phyloP scores from a whole-genome alignment of 2,113 vertebrate genomes.

The Podarcis raffonei region DNA sequence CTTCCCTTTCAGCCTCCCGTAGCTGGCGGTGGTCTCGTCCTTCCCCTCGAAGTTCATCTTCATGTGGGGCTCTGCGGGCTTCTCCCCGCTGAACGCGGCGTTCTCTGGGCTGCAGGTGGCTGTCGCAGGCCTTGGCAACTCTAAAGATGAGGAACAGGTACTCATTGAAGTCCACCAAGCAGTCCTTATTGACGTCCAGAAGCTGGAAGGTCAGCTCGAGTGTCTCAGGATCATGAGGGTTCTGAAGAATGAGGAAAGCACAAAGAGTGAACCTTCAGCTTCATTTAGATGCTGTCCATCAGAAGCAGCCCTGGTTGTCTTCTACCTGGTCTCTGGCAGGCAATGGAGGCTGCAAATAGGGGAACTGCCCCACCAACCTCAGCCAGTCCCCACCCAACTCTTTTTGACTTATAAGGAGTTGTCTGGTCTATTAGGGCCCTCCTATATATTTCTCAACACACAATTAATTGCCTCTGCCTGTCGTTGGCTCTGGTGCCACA shows the following conservation, averaged over 20 bases:
- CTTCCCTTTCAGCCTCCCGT: not conserved
- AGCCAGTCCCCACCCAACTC: no score
- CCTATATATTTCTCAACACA: no score
- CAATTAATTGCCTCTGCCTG: no score
- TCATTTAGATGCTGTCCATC: not conserved
- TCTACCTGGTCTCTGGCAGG: no score
- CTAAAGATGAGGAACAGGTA: conserved; percentile 72
- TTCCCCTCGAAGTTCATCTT: not conserved
- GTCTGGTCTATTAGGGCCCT: no score
- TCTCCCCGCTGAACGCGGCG: conserved; percentile 43
- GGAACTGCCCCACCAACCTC: no score
- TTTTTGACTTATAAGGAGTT: no score
- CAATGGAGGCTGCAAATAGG: no score
- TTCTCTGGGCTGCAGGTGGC: conserved; percentile 25
- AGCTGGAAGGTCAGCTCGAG: conserved; percentile 71
- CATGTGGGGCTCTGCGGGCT: accelerated
- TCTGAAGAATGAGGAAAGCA: conserved; percentile 55
- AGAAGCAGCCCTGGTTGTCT: no score
- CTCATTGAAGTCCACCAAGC: conserved; percentile 69
- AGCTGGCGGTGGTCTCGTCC: not conserved
- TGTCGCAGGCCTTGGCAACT: conserved; percentile 71
- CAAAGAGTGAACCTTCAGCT: not conserved
- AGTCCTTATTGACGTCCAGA: conserved; percentile 70
- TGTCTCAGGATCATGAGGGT: conserved; percentile 65
- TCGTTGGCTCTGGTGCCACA: no score